Conservation (phyloP, 2,888 invertebrate species). For the Anthophora plumipes region DNA sequence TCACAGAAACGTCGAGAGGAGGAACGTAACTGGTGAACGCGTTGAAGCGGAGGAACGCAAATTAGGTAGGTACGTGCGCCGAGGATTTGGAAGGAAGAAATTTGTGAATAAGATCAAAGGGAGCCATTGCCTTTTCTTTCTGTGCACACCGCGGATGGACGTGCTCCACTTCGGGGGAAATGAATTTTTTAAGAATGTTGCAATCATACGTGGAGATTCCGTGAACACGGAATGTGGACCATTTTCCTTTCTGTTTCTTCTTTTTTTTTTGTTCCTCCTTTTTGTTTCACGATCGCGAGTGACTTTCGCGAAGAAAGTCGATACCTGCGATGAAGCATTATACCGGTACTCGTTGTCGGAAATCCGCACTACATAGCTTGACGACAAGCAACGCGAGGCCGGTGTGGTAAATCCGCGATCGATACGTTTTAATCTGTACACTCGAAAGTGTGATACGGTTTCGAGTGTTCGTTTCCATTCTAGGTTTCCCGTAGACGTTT, state of each 20-base stretch:
- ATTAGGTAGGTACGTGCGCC: slow-evolving; percentile 41
- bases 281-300: not conserved
- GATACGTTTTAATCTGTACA: slow-evolving; percentile 49
- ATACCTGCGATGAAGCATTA: slow-evolving; percentile 9
- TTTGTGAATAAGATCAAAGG: slow-evolving; percentile 40
- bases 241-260: not conserved
- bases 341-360: slow-evolving; percentile 1
- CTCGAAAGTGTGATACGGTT: slow-evolving; percentile 5
- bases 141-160: not conserved
- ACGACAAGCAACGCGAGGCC: not conserved
- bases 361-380: not conserved
- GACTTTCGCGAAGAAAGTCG: not conserved
- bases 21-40: no score
- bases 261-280: not conserved
- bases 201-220: slow-evolving; percentile 9
- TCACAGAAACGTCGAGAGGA: not conserved
- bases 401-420: slow-evolving; percentile 46
- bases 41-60: not conserved
- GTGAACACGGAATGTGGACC: not conserved
- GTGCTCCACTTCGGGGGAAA: slow-evolving; percentile 11
- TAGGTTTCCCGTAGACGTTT: not conserved
- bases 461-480: not conserved
- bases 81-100: not conserved
- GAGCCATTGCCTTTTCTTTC: not conserved
- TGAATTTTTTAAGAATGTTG: slow-evolving; percentile 31